Evolutionary conservation across 2,797 vertebrate species (phyloP).

Genomic region (Bradypodion pumilum): DNA sequence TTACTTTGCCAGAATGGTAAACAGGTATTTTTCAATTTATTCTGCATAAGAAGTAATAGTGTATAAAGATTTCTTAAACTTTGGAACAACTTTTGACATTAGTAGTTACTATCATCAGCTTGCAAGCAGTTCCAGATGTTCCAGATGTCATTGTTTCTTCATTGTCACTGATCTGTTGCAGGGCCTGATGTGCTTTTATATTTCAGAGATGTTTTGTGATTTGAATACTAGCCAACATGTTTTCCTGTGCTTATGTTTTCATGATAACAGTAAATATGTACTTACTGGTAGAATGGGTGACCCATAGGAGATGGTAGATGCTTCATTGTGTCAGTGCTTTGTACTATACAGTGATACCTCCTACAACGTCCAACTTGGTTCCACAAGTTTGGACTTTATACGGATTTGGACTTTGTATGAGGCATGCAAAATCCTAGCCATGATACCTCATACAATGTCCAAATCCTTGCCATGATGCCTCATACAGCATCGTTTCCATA

Average conservation of each 20-base stretch:
- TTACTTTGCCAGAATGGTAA: background rate
- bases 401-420: too few relatives aligned
- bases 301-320: too few relatives aligned
- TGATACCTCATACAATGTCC: too few relatives aligned
- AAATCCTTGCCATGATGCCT: too few relatives aligned
- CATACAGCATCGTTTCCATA: too few relatives aligned
- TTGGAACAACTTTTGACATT: conserved; percentile 32
- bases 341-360: too few relatives aligned
- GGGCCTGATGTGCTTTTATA: conserved; percentile 36
- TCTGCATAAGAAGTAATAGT: conserved; percentile 23
- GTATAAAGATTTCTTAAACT: conserved; percentile 39
- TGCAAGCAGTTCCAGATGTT: conserved; percentile 37
- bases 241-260: conserved; percentile 33
- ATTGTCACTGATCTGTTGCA: conserved; percentile 22
- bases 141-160: conserved; percentile 24
- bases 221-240: background rate
- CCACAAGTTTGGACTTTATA: too few relatives aligned
- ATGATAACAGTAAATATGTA: conserved; percentile 44
- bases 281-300: conserved; percentile 46
- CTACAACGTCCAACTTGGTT: too few relatives aligned
- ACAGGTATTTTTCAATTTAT: background rate
- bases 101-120: conserved; percentile 24
- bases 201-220: conserved; percentile 33
- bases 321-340: too few relatives aligned
- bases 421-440: too few relatives aligned